phyloP scores from a whole-genome alignment of 2,888 invertebrate species.

The Venusia cambrica region DNA sequence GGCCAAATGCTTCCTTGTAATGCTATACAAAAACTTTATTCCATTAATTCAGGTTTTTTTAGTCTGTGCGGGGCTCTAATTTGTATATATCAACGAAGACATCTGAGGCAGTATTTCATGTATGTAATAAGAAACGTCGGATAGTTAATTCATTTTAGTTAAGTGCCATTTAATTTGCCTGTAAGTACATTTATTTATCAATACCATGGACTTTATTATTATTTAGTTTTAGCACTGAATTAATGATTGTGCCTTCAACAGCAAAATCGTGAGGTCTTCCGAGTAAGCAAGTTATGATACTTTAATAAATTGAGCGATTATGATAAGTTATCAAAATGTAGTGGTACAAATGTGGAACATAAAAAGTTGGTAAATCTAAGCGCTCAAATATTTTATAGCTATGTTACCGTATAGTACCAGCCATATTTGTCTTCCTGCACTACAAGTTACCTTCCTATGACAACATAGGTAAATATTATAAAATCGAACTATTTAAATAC shows the following conservation, averaged over 20 bases:
- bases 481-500: not conserved
- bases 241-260: slow-evolving; percentile 66
- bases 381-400: slow-evolving; percentile 38
- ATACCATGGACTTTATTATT: too few relatives aligned
- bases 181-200: slow-evolving; percentile 15
- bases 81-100: slow-evolving; percentile 53
- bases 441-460: slow-evolving; percentile 55
- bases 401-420: slow-evolving; percentile 54
- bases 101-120: slow-evolving; percentile 78
- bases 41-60: too few relatives aligned
- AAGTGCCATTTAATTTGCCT: slow-evolving; percentile 50
- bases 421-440: slow-evolving; percentile 51
- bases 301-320: too few relatives aligned
- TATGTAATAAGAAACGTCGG: slow-evolving; percentile 44
- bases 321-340: too few relatives aligned
- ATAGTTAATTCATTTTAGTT: slow-evolving; percentile 33
- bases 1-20: too few relatives aligned
- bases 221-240: slow-evolving; percentile 18
- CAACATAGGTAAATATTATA: slow-evolving; percentile 22
- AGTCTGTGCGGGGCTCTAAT: too few relatives aligned
- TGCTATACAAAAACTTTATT: too few relatives aligned
- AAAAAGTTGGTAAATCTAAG: slow-evolving; percentile 18
- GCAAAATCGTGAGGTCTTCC: slow-evolving; percentile 77
- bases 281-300: slow-evolving; percentile 22
- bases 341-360: slow-evolving; percentile 3